Conservation (phyloP, 2,797 vertebrate genomes). For the Tenualosa ilisha region DNA sequence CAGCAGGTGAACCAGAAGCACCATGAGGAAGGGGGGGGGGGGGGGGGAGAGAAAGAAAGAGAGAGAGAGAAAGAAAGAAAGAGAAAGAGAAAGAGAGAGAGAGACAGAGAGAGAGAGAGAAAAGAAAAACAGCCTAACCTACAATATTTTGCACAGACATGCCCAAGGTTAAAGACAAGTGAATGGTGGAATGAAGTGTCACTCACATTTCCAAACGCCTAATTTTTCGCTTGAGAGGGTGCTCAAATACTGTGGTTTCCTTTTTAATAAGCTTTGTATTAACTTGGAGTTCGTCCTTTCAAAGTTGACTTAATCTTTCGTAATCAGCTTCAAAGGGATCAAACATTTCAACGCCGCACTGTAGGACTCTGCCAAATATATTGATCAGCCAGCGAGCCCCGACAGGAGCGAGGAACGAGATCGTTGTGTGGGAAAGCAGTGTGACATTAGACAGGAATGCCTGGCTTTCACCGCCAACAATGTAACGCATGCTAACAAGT, state of each 20-base stretch:
- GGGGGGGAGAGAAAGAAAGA: too few relatives aligned
- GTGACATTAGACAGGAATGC: slow-evolving; percentile 13
- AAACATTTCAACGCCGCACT: neutral
- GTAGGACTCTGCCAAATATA: neutral
- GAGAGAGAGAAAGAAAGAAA: neutral
- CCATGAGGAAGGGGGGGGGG: neutral
- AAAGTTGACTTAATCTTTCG: neutral
- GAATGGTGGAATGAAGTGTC: neutral
- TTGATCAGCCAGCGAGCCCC: neutral
- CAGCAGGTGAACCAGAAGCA: slow-evolving; percentile 9
- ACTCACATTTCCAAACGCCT: neutral
- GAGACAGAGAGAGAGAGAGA: neutral
- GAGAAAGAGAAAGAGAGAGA: too few relatives aligned
- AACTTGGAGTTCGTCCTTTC: neutral
- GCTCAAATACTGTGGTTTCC: slow-evolving; percentile 3
- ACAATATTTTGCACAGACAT: neutral
- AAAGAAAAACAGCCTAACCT: neutral
- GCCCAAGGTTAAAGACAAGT: neutral
- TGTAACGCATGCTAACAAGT: slow-evolving; percentile 23
- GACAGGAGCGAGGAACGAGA: neutral
- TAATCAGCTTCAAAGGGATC: slow-evolving; percentile 4
- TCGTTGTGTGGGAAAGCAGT: slow-evolving; percentile 2
- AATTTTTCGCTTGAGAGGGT: neutral
- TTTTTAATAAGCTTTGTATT: slow-evolving; percentile 9
- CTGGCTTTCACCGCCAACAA: neutral